phyloP scores from a whole-genome alignment of 2,113 vertebrate species.

The Otocyon megalotis region DNA sequence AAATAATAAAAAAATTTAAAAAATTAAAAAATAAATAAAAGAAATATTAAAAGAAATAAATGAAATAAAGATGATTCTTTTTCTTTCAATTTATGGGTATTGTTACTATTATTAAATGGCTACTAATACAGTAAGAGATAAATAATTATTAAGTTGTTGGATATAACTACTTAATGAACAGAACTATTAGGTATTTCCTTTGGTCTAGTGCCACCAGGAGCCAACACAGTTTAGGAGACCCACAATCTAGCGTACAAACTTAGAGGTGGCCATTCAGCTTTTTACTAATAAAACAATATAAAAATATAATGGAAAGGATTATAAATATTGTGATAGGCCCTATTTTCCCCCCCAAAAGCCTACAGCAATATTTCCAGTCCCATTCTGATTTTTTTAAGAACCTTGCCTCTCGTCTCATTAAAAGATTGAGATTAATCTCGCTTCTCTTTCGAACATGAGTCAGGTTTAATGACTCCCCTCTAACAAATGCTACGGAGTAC shows the following conservation, averaged over 20 bases:
- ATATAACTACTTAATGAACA: not conserved
- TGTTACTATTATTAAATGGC: not conserved
- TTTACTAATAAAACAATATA: not conserved
- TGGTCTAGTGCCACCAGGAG: not conserved
- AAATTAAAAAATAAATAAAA: no score
- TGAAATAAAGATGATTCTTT: not conserved
- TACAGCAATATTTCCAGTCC: not conserved
- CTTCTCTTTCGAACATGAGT: not conserved
- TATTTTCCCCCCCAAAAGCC: not conserved
- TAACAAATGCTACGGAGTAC: not conserved
- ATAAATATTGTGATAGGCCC: not conserved
- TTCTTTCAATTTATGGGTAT: not conserved
- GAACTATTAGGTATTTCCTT: not conserved
- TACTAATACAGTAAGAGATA: not conserved
- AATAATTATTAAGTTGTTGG: not conserved
- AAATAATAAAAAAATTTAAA: no score
- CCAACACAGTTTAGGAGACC: not conserved
- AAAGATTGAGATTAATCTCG: not conserved
- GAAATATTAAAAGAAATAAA: no score
- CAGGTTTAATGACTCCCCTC: not conserved
- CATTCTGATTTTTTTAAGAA: not conserved
- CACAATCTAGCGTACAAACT: not conserved
- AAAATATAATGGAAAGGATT: not conserved
- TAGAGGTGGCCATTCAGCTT: not conserved
- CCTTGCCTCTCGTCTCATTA: not conserved